These are phyloP conservation scores for Leptopilina myrica DNA, from an alignment of 2,888 invertebrate species.

Conservation along the genomic window DNA sequence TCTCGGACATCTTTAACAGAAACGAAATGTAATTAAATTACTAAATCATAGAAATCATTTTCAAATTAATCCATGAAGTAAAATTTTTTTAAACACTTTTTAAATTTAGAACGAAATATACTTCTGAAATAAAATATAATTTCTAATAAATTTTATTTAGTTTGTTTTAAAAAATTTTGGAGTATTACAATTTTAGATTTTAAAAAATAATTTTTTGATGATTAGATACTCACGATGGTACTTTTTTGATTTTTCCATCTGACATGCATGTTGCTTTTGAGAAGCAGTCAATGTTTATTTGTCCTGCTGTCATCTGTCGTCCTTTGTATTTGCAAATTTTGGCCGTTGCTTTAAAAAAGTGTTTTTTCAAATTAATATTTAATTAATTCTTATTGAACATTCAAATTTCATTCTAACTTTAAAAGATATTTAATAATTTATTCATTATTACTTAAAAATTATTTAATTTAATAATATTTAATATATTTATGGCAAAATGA, in stretches of 20 bases:
- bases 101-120: background rate
- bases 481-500: too few species aligned
- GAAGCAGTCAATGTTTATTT: slow-evolving; percentile 45
- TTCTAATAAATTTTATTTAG: too few species aligned
- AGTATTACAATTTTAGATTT: too few species aligned
- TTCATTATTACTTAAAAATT: background rate
- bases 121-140: background rate
- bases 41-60: too few species aligned
- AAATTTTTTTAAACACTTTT: too few species aligned
- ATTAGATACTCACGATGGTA: slow-evolving; percentile 46
- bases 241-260: slow-evolving; percentile 41
- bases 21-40: background rate
- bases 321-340: slow-evolving; percentile 49
- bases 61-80: too few species aligned
- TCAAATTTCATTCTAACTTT: too few species aligned
- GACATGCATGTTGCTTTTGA: slow-evolving; percentile 42
- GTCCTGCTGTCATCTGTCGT: slow-evolving; percentile 49
- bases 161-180: too few species aligned
- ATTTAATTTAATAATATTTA: background rate
- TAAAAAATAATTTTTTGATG: too few species aligned
- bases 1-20: slow-evolving; percentile 42
- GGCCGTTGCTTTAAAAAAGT: slow-evolving; percentile 40
- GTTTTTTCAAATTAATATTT: slow-evolving; percentile 7
- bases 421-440: too few species aligned
- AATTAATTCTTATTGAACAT: too few species aligned